These are phyloP conservation scores for Upupa epops DNA, from an alignment of 2,113 vertebrate species.

Conservation along the genomic window DNA sequence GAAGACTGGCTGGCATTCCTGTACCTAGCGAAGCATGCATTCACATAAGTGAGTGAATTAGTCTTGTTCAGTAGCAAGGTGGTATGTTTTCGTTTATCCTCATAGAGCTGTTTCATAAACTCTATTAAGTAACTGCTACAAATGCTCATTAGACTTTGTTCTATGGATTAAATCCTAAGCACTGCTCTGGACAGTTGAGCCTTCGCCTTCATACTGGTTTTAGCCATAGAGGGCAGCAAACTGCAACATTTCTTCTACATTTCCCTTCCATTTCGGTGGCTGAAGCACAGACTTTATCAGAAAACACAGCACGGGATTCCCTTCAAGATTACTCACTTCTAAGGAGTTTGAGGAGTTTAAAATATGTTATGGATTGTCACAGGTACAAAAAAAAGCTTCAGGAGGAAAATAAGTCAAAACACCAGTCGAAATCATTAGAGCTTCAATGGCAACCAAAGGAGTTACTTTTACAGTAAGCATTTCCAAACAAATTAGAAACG, in stretches of 20 bases:
- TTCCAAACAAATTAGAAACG: not conserved
- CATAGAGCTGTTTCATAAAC: not conserved
- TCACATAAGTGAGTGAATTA: not conserved
- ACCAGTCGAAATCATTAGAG: not conserved
- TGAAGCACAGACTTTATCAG: not conserved
- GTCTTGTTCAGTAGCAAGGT: not conserved
- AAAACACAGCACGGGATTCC: not conserved
- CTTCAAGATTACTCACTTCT: not conserved
- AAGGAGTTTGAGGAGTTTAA: not conserved
- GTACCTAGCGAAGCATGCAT: not conserved
- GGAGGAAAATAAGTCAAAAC: not conserved
- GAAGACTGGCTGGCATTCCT: not conserved
- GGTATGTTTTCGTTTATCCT: not conserved
- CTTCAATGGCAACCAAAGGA: constrained; percentile 27
- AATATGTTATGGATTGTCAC: not conserved
- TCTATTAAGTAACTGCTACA: not conserved
- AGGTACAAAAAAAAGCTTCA: not conserved
- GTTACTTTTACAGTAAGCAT: not conserved
- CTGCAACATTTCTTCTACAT: not conserved
- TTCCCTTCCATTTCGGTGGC: not conserved
- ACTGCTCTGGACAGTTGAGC: not conserved
- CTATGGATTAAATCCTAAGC: not conserved
- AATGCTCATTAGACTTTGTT: not conserved
- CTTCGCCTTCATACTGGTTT: not conserved
- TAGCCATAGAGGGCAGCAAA: constrained; percentile 70